Evolutionary conservation across 2,797 vertebrate species (phyloP), one percentile per base, ranked within the genome.

Genomic region (Alectoris magna): DNA sequence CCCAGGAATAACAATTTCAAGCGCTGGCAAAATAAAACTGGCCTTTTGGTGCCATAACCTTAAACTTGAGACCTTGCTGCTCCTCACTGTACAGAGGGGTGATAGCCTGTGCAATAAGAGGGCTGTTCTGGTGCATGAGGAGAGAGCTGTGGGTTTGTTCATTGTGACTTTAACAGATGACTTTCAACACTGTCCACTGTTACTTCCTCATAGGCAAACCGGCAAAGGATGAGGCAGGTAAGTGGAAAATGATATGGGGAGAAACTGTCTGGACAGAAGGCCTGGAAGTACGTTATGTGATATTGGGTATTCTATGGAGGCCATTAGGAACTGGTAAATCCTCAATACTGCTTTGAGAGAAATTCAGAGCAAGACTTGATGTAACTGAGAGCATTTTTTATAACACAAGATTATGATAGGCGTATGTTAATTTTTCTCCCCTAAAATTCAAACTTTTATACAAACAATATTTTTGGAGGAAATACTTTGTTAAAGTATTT

Each of bases 401-500:
- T 23, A 82, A 46, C n/a, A 64, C 15, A 76, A 44, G 70, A 66
- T 70, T 29, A 74, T 46, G 68, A 76, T 43, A 56, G 27, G 23
- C 14, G 70, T 3, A 43, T 66, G 7, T 64, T 91, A 80, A 84
- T 82, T 60, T 18, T 64, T 87, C 64, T 78, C 31, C n/a, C 53
- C 36, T 19, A 84, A 94, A 88, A 63, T 39, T n/a, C 3, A 74
- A 56, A 15, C 10, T 76, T 85, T 94, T 83, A 43, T 34, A 46
- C 11, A 46, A 91, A 53, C 0, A 2, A 44, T 85, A 91, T 91
- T 83, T 38, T 85, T 15, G 39, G 29, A 29, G 51, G 34, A 76
- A 68, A 82, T 84, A 6, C 22, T 86, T 93, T 18, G 21, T 79
- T 88, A 26, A 93, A 93, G 60, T 79, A 73, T 93, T 81, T 94